Conservation (phyloP, 2,888 invertebrate genomes). For the Cryptocephalus primarius region DNA sequence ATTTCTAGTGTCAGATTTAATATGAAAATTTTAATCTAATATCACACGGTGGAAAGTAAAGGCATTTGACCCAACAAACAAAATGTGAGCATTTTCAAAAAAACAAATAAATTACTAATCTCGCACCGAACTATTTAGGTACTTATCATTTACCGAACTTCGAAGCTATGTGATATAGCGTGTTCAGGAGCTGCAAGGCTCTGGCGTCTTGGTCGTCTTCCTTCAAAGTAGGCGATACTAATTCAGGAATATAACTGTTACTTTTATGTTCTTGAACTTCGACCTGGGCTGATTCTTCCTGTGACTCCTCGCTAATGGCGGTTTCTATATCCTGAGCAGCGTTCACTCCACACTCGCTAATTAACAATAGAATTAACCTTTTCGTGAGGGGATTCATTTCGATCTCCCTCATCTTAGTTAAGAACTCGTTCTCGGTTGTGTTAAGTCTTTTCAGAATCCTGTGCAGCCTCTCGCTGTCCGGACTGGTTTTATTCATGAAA, state of each 20-base stretch:
- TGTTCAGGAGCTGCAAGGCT: constrained; percentile 71
- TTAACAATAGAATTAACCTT: constrained; percentile 60
- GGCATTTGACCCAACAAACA: too few relatives aligned
- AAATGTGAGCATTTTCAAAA: too few relatives aligned
- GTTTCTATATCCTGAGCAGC: constrained; percentile 20
- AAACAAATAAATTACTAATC: too few relatives aligned
- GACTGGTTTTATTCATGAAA: constrained; percentile 49
- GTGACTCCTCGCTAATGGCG: background rate
- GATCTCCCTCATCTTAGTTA: constrained; percentile 74
- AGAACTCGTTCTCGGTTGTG: constrained; percentile 61
- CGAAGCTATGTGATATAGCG: constrained; percentile 73
- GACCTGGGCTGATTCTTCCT: background rate
- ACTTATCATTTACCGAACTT: constrained; percentile 54
- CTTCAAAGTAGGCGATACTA: constrained; percentile 23
- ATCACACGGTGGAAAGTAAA: too few relatives aligned
- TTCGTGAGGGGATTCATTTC: constrained; percentile 65
- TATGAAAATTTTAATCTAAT: too few relatives aligned
- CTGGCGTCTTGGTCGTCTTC: constrained; percentile 55
- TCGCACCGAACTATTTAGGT: too few relatives aligned
- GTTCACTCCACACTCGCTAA: constrained; percentile 63
- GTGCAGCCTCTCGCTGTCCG: constrained; percentile 58
- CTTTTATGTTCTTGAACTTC: background rate
- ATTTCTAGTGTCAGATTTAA: too few relatives aligned
- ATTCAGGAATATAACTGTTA: constrained; percentile 11
- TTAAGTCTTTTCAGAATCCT: constrained; percentile 68